Conservation (phyloP, 2,888 invertebrate genomes). For the Phyllotreta striolata region DNA sequence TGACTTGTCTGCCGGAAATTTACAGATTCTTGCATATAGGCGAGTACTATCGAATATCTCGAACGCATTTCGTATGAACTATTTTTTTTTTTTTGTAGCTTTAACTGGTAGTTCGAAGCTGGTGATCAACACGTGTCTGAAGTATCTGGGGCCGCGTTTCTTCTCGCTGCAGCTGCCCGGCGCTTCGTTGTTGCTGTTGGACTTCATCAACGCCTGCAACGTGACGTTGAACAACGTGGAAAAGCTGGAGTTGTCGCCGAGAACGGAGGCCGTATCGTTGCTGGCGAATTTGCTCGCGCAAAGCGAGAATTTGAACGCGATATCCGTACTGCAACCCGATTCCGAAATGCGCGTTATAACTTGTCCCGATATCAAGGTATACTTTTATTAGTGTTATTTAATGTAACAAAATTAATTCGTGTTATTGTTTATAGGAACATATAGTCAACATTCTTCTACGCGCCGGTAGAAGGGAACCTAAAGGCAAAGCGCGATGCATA, state of each 20-base stretch:
- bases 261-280: slow-evolving; percentile 90
- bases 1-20: slow-evolving; percentile 83
- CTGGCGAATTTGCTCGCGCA: slow-evolving; percentile 86
- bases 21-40: slow-evolving; percentile 87
- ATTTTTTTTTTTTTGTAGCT: slow-evolving; percentile 55
- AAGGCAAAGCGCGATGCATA: slow-evolving; percentile 86
- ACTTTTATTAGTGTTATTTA: slow-evolving; percentile 1
- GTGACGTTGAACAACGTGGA: slow-evolving; percentile 85
- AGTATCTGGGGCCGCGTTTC: slow-evolving; percentile 83
- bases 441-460: slow-evolving; percentile 86
- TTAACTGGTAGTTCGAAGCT: slow-evolving; percentile 76
- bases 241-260: slow-evolving; percentile 71
- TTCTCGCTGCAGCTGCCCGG: slow-evolving; percentile 89
- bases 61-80: slow-evolving; percentile 8
- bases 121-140: slow-evolving; percentile 79
- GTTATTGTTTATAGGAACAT: slow-evolving; percentile 71
- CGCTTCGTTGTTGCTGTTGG: slow-evolving; percentile 83
- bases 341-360: slow-evolving; percentile 65
- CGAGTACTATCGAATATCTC: slow-evolving; percentile 45
- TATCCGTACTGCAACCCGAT: slow-evolving; percentile 67
- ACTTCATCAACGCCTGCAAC: slow-evolving; percentile 91
- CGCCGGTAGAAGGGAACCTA: slow-evolving; percentile 88
- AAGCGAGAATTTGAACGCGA: slow-evolving; percentile 71
- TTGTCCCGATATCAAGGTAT: slow-evolving; percentile 81
- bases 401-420: too few relatives aligned